A percentile compares a stretch with the other conserved stretches of the same genome.
These are phyloP conservation scores for Actinernus sp. DNA, from an alignment of 92 coral and sea anemone genomes.

Conservation along the genomic window DNA sequence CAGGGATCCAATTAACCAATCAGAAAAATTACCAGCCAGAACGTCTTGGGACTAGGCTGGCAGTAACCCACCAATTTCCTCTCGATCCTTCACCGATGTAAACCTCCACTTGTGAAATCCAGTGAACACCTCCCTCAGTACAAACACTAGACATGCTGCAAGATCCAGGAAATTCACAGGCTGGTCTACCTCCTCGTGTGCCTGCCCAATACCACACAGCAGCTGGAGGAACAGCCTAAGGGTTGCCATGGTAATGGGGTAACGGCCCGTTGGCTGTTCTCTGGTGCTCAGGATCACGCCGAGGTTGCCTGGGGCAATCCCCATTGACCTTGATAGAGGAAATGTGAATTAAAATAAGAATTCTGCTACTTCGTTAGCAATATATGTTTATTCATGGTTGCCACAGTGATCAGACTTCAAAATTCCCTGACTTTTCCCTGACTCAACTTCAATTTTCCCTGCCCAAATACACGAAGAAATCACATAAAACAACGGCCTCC, in stretches of 20 bases:
- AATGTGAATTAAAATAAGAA: too few relatives aligned
- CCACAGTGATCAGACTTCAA: too few relatives aligned
- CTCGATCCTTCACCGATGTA: conserved; percentile 74
- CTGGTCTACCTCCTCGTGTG: conserved; percentile 53
- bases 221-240: conserved; percentile 77
- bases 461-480: too few relatives aligned
- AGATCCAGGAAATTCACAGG: conserved; percentile 83
- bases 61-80: conserved; percentile 86
- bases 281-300: conserved; percentile 79
- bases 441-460: too few relatives aligned
- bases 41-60: too few relatives aligned
- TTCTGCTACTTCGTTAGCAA: too few relatives aligned
- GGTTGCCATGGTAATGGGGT: conserved; percentile 90
- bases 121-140: conserved; percentile 87
- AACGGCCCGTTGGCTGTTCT: conserved; percentile 86
- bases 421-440: too few relatives aligned
- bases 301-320: conserved; percentile 87
- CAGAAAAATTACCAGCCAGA: too few relatives aligned
- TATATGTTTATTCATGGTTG: too few relatives aligned
- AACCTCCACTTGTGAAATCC: conserved; percentile 97
- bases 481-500: too few relatives aligned
- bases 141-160: conserved; percentile 88
- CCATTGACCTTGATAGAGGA: conserved; percentile 58
- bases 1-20: too few relatives aligned
- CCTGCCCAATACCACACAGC: conserved; percentile 77